These are phyloP conservation scores for Rhagoletis zephyria DNA, from an alignment of 1,140 invertebrate species.

Conservation along the genomic window DNA sequence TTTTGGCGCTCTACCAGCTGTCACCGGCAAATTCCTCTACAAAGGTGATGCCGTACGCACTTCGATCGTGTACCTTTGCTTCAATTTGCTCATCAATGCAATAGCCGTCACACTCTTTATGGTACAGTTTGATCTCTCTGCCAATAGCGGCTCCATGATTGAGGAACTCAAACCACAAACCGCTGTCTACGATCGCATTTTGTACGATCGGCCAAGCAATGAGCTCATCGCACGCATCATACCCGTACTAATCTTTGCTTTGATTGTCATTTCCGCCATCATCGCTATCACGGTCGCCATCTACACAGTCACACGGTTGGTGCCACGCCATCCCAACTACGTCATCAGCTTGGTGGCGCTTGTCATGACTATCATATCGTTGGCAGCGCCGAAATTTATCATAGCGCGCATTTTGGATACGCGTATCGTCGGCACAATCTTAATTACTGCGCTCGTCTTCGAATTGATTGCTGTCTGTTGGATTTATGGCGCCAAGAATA, in stretches of 20 bases:
- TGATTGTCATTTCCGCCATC: slow-evolving; percentile 67
- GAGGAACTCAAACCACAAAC: slow-evolving; percentile 71
- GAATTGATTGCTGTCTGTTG: slow-evolving; percentile 70
- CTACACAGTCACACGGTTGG: slow-evolving; percentile 68
- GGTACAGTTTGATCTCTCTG: slow-evolving; percentile 69
- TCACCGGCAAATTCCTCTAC: slow-evolving; percentile 72
- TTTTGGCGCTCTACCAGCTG: slow-evolving; percentile 69
- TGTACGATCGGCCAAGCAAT: slow-evolving; percentile 60
- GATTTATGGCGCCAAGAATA: slow-evolving; percentile 73
- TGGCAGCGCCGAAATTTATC: slow-evolving; percentile 68
- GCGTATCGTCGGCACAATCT: slow-evolving; percentile 68
- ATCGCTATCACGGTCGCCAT: slow-evolving; percentile 68
- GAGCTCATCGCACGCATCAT: slow-evolving; percentile 63
- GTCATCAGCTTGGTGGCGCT: slow-evolving; percentile 69
- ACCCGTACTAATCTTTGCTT: slow-evolving; percentile 65
- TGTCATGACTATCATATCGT: slow-evolving; percentile 67
- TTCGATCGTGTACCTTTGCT: slow-evolving; percentile 71
- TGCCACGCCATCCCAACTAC: slow-evolving; percentile 69
- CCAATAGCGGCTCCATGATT: slow-evolving; percentile 62
- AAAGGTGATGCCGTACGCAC: slow-evolving; percentile 72
- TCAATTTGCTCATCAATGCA: slow-evolving; percentile 71
- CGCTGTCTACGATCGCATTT: slow-evolving; percentile 68
- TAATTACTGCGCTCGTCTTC: slow-evolving; percentile 68
- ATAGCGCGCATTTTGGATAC: slow-evolving; percentile 68
- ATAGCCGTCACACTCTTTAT: slow-evolving; percentile 71